Evolutionary conservation across 2,888 invertebrate genomes (phyloP).

Genomic region (Chrysopilus asiliformis): DNA sequence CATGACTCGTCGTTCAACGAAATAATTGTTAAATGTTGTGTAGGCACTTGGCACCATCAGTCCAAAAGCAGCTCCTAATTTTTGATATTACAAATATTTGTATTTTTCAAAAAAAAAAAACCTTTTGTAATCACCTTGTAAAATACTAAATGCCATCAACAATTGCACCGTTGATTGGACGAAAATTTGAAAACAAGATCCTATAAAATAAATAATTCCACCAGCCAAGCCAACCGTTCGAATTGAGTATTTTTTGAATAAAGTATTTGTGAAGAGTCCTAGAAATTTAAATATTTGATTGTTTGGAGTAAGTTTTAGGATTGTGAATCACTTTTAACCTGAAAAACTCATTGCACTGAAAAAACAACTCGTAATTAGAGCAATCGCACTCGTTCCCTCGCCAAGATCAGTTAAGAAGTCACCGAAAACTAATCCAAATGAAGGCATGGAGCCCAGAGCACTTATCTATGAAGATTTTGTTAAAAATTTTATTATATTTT

Average conservation of each 20-base stretch:
- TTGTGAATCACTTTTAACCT: conserved; percentile 19
- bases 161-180: conserved; percentile 48
- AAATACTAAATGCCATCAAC: conserved; percentile 48
- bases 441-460: conserved; percentile 51
- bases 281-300: too few relatives aligned
- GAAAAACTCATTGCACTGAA: conserved; percentile 38
- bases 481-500: neutral
- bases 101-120: conserved; percentile 2
- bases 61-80: conserved; percentile 54
- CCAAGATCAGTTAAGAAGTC: conserved; percentile 51
- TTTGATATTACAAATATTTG: neutral
- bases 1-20: conserved; percentile 51
- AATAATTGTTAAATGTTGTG: conserved; percentile 62
- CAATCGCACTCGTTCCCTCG: conserved; percentile 54
- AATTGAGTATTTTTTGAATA: conserved; percentile 51
- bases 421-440: conserved; percentile 57
- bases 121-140: conserved; percentile 39
- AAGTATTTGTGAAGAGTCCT: conserved; percentile 55
- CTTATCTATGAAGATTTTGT: conserved; percentile 41
- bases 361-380: conserved; percentile 56
- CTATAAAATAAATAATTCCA: conserved; percentile 46
- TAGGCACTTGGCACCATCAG: conserved; percentile 58
- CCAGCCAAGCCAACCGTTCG: conserved; percentile 54
- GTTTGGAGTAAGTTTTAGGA: neutral
- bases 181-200: conserved; percentile 49